Evolutionary conservation across 35 echinoderm and acorn worm genomes (phyloP), one percentile per base, ranked within the genome.

Genomic region (Acanthaster planci): DNA sequence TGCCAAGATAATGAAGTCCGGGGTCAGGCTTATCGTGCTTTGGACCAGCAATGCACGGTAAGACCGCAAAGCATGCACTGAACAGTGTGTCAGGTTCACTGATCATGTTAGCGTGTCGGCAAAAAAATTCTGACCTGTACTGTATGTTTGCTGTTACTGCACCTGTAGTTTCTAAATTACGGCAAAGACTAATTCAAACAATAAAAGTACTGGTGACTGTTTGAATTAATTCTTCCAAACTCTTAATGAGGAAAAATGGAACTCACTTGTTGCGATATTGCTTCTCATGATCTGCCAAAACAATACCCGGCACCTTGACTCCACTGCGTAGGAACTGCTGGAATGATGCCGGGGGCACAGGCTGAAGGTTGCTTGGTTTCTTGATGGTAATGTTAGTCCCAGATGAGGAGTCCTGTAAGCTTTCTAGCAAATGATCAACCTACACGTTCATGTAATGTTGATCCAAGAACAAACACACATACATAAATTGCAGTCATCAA

Each of bases 301-400:
- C 94, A 8, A 97, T 86, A 29, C 95, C 95, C 23, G 87, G 84
- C 42, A 97, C 90, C 23, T 87, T 85, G 9, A 27, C 40, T 22
- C 78, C 77, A 26, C 58, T 87, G 29, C 87, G 86, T 22, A 97
- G 57, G 64, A 97, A 97, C n/a, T 81, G 84, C 57, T 97, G 95
- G 81, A 97, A 97, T 14, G 95, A 97, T 19, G 95, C 91, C 17
- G 95, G 95, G 37, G 95, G 95, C 18, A 97, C 80, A 5, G 90
- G 79, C 19, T 81, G 87, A 6, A 9, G 51, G 8, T 60, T 80
- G 32, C 12, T 34, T 5, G 81, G 77, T 37, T 40, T 89, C 30
- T 38, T 54, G 18, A 95, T 39, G 5, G 77, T 80, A 51, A 81
- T 56, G 56, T 68, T 60, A 47, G 31, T 52, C 17, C 75, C 53